These are phyloP conservation scores for Xanthia icteritia DNA, from an alignment of 2,888 invertebrate species.

Conservation along the genomic window DNA sequence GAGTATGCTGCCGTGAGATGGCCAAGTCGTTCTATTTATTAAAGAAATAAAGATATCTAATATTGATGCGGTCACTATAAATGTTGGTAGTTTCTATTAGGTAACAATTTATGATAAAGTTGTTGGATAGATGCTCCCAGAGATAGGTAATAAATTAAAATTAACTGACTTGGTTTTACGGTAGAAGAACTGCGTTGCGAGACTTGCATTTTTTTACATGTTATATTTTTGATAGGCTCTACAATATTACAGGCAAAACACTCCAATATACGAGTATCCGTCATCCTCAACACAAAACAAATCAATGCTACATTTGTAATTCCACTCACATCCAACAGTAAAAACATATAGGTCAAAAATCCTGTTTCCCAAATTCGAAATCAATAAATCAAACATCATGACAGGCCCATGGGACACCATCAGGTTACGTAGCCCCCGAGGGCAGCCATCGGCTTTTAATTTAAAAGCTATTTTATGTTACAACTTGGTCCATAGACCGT, in stretches of 20 bases:
- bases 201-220: too few relatives aligned
- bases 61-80: too few relatives aligned
- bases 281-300: neutral
- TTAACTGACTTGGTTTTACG: too few relatives aligned
- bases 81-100: too few relatives aligned
- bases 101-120: too few relatives aligned
- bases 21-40: too few relatives aligned
- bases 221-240: neutral
- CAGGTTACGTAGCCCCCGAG: slow-evolving; percentile 61
- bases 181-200: too few relatives aligned
- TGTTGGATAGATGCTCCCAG: too few relatives aligned
- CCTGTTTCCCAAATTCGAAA: slow-evolving; percentile 41
- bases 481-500: slow-evolving; percentile 70
- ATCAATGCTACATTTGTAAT: slow-evolving; percentile 18
- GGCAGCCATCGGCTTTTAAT: slow-evolving; percentile 76
- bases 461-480: slow-evolving; percentile 88
- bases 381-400: slow-evolving; percentile 63
- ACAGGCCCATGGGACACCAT: slow-evolving; percentile 55
- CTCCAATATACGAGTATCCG: neutral
- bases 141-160: too few relatives aligned
- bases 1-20: too few relatives aligned
- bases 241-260: neutral
- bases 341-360: slow-evolving; percentile 47
- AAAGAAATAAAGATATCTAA: too few relatives aligned
- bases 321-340: slow-evolving; percentile 7